Conservation (phyloP, 2,888 invertebrate species). For the Thecophora atra region DNA sequence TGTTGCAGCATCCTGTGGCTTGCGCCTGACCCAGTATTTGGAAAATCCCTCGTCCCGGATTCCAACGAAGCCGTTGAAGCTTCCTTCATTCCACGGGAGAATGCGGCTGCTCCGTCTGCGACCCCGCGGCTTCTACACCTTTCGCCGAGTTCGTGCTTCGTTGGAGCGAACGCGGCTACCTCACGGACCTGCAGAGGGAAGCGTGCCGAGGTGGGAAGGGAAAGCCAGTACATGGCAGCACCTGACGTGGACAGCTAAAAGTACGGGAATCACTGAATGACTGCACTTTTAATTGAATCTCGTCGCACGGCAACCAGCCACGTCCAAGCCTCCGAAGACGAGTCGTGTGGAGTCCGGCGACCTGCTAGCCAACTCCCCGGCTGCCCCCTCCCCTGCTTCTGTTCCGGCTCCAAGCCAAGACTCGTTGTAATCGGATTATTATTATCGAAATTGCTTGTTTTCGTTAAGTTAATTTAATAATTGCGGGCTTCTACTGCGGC, state of each 20-base stretch:
- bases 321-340: not conserved
- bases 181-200: too few relatives aligned
- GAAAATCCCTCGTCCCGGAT: slow-evolving; percentile 21
- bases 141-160: too few relatives aligned
- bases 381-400: not conserved
- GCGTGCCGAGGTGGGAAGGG: too few relatives aligned
- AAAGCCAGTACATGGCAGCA: too few relatives aligned
- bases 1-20: not conserved
- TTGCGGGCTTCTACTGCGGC: slow-evolving; percentile 33
- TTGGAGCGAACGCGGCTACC: too few relatives aligned
- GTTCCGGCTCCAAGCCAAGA: not conserved
- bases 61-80: not conserved
- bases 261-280: not conserved
- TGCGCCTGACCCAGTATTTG: slow-evolving; percentile 32
- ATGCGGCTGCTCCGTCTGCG: too few relatives aligned
- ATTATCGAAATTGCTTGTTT: slow-evolving; percentile 40
- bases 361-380: not conserved
- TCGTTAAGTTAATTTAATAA: slow-evolving; percentile 41
- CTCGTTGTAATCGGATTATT: slow-evolving; percentile 37
- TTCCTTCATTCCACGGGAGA: slow-evolving; percentile 4
- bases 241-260: not conserved
- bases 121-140: too few relatives aligned
- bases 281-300: slow-evolving; percentile 31
- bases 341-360: slow-evolving; percentile 4
- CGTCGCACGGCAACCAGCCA: slow-evolving; percentile 3